phyloP scores from a whole-genome alignment of 2,797 vertebrate species.

The Masticophis lateralis region DNA sequence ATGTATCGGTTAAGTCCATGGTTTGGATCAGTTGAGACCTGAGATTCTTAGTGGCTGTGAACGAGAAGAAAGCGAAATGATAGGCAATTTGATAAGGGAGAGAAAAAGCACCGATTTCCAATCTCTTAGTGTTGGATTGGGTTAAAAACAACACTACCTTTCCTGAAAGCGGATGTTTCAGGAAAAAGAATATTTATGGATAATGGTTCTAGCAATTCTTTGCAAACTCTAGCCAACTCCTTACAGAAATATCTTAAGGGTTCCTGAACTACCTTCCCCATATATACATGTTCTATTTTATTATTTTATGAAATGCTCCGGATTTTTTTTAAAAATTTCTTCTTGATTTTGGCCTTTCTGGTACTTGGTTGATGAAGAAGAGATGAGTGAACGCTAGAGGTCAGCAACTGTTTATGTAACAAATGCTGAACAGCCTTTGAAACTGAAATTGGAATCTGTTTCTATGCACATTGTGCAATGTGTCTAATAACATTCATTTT shows the following conservation, averaged over 20 bases:
- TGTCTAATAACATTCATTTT: not conserved
- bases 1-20: not conserved
- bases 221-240: not conserved
- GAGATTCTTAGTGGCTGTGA: not conserved
- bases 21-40: not conserved
- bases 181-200: not conserved
- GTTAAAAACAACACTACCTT: not conserved
- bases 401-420: conserved; percentile 49
- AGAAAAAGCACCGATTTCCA: not conserved
- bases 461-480: not conserved
- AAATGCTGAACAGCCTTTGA: not conserved
- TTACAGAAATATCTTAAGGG: not conserved
- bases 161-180: not conserved
- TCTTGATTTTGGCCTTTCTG: not conserved
- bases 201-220: not conserved
- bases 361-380: not conserved
- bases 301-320: not conserved
- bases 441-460: not conserved
- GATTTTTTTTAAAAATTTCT: not conserved
- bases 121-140: not conserved
- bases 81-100: not conserved
- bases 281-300: not conserved
- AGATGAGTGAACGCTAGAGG: conserved; percentile 49
- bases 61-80: not conserved
- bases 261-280: not conserved